Evolutionary conservation across 1,140 invertebrate species (phyloP), one percentile per base, ranked within the genome.

Genomic region (Atta colombica): DNA sequence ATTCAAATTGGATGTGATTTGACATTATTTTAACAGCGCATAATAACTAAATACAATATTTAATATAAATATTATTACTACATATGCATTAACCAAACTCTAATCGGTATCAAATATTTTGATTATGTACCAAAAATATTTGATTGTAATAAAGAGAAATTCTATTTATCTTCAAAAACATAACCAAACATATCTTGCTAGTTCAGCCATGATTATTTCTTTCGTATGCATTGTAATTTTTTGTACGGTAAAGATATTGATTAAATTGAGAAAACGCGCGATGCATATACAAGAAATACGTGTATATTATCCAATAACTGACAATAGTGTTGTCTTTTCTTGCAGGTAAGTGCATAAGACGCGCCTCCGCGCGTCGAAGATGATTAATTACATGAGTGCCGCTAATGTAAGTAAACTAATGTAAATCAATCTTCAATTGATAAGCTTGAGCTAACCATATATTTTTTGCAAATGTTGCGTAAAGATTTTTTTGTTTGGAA

Each of bases 311-410:
- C 6, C 28, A 71, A 71, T 49, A 55, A 39, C 49, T 80, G 6
- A 69, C 49, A 69, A 71, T 81, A 39, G 8, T 25, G 14, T 81
- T 69, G 25, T 84, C 25, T 35, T 21, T 75, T 84, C 35, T 84
- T 75, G 28, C 80, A 84, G 58, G 80, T 84, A 84, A 75, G 80
- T 49, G 18, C 69, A 63, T 63, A 31, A 75, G 55, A 84, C 39
- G 45, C 18, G 14, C 14, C 16, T 28, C 18, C 35, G n/a, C n/a
- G n/a, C n/a, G 18, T 28, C 68, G 55, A 74, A 45, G 55, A 75
- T 84, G 80, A 84, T 84, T 75, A 84, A 84, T 84, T 75, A 21
- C 68, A 21, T 58, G 55, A 84, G 60, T 69, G 28, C 28, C 39
- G 55, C 28, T 75, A 75, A 84, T 61, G 69, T 84, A 35, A 84